phyloP scores from a whole-genome alignment of 2,888 invertebrate species.

The Yponomeuta evonymella region DNA sequence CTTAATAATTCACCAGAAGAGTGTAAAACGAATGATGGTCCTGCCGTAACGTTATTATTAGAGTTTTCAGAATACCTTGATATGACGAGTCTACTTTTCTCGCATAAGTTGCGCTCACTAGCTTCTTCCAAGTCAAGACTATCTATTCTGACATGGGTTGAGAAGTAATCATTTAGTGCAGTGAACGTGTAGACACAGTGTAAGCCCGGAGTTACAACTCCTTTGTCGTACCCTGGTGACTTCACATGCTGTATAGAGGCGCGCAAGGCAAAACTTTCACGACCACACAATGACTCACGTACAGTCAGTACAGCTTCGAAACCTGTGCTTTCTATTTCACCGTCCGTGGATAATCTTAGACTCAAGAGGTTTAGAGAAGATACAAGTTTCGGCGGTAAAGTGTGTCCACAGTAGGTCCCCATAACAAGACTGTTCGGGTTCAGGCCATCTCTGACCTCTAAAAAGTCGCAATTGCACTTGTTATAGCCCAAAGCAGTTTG shows the following conservation, averaged over 20 bases:
- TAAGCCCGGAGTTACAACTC: conserved; percentile 46
- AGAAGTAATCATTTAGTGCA: not conserved
- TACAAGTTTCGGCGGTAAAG: conserved; percentile 68
- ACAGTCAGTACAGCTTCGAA: conserved; percentile 76
- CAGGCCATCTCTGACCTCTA: conserved; percentile 85
- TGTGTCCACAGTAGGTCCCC: conserved; percentile 81
- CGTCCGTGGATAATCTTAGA: conserved; percentile 81
- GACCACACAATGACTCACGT: conserved; percentile 56
- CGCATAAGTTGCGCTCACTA: conserved; percentile 36
- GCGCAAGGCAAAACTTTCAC: conserved; percentile 32
- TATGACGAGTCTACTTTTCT: conserved; percentile 50
- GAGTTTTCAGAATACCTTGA: conserved; percentile 27
- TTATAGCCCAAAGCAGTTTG: conserved; percentile 51
- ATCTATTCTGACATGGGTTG: conserved; percentile 41
- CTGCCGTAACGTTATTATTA: conserved; percentile 36
- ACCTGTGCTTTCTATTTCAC: conserved; percentile 76
- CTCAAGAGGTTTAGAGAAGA: conserved; percentile 79
- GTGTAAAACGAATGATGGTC: conserved; percentile 44
- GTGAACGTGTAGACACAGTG: conserved; percentile 51
- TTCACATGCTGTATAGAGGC: conserved; percentile 34
- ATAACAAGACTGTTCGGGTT: conserved; percentile 80
- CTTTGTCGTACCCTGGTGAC: conserved; percentile 50
- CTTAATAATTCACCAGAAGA: conserved; percentile 34
- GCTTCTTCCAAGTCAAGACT: conserved; percentile 44
- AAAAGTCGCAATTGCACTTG: conserved; percentile 82